Evolutionary conservation across 2,113 vertebrate genomes (phyloP).

Genomic region (Malaclemys terrapin): DNA sequence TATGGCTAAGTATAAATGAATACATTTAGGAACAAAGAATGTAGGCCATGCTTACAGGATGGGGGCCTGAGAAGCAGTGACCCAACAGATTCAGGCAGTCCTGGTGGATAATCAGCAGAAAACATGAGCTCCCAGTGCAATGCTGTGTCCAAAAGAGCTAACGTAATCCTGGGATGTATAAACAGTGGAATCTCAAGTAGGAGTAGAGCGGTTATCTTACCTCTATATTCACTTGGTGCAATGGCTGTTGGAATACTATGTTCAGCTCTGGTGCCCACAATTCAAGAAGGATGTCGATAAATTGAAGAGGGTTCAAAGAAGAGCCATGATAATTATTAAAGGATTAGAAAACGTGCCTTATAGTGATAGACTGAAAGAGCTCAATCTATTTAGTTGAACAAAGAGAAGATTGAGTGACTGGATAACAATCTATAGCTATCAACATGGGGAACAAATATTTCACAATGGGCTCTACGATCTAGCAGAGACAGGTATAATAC

Average conservation of each 20-base stretch:
- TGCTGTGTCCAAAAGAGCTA: background rate
- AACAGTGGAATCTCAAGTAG: background rate
- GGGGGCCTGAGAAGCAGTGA: background rate
- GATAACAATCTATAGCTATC: background rate
- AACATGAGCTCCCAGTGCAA: background rate
- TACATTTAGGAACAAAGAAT: background rate
- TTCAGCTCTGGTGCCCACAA: background rate
- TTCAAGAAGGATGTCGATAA: background rate
- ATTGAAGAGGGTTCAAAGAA: background rate
- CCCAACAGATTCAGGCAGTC: background rate
- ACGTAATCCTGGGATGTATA: background rate
- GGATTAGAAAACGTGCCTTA: background rate
- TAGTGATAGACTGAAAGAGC: background rate
- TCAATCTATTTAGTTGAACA: background rate
- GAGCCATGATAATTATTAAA: background rate
- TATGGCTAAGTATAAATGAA: background rate
- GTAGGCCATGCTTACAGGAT: background rate
- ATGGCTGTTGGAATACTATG: background rate
- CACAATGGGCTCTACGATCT: background rate
- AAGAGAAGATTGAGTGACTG: background rate
- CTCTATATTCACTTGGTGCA: background rate
- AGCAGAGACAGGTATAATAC: background rate
- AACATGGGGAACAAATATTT: background rate
- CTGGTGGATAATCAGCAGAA: background rate
- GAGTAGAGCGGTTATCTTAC: background rate